Base-by-base conservation (phyloP, 2,888 invertebrate genomes). In the Schizotus pectinicornis region DNA sequence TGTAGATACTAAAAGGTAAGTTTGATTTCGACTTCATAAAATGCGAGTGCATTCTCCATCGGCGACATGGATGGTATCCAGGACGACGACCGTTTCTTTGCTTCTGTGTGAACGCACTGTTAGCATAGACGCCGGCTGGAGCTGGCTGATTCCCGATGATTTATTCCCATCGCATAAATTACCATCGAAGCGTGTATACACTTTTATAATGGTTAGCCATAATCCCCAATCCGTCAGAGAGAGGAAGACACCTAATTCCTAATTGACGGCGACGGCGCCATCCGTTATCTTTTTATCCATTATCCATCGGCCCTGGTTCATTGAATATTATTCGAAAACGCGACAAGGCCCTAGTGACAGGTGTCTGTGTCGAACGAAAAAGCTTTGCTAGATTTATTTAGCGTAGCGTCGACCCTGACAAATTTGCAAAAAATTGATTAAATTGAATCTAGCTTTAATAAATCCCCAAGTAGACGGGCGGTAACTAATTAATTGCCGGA, bases 161-260 rank as follows among this genome's bases (percentile, higher is more conserved):
- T 72, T 73, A 73, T 70, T 65, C 62, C 47, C 60, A 53, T 50
- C 57, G 68, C 66, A 71, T 70, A 70, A 73, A 73, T 73, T 73
- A 72, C 66, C 64, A 65, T 69, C 67, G 68, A 65, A 60, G 65
- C 68, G 68, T 68, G 63, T 63, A 64, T 71, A 70, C 67, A 70
- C 67, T 72, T 70, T 71, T 70, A 68, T 71, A 70, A 71, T 66
- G 66, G 66, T 62, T 56, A 51, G 58, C 62, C 61, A 64, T 71
- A 72, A 73, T 71, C 70, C 69, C 37, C 69, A 63, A 71, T 72
- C 67, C 68, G 68, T 71, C 70, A 71, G 55, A 58, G 35, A 47
- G 46, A 61, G 61, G 65, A 69, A 68, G 67, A 69, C 67, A 65
- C 63, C 67, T 64, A 67, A 68, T 64, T 68, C 65, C 62, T 64